Evolutionary conservation across 1,140 invertebrate species (phyloP).

Genomic region (Trichonephila clavata): DNA sequence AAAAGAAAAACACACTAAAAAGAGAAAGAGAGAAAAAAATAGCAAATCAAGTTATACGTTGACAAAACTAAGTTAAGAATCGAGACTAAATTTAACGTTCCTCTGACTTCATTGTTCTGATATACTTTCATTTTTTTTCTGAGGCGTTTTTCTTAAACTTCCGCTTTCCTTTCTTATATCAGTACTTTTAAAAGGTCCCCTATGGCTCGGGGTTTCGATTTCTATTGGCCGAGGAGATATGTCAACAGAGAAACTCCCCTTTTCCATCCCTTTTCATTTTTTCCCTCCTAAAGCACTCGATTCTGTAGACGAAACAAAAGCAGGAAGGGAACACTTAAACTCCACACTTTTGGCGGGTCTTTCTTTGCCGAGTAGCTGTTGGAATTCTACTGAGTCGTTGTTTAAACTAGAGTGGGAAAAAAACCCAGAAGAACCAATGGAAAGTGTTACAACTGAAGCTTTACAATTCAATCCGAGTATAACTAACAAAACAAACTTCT

Average conservation of each 20-base stretch:
- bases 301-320: constrained; percentile 60
- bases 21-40: constrained; percentile 21
- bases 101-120: constrained; percentile 67
- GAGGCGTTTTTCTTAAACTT: constrained; percentile 29
- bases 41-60: constrained; percentile 72
- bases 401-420: constrained; percentile 38
- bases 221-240: constrained; percentile 73
- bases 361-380: constrained; percentile 22
- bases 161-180: constrained; percentile 61
- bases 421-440: not conserved
- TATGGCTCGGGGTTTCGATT: constrained; percentile 67
- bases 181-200: constrained; percentile 70
- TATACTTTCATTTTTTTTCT: constrained; percentile 63
- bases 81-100: constrained; percentile 73
- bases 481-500: constrained; percentile 35
- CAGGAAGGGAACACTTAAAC: constrained; percentile 69
- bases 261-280: constrained; percentile 20
- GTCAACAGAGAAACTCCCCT: constrained; percentile 60
- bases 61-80: constrained; percentile 75
- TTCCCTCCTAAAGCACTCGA: not conserved
- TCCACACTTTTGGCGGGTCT: constrained; percentile 11
- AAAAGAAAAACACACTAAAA: no score
- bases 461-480: constrained; percentile 21
- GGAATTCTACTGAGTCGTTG: constrained; percentile 33
- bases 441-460: constrained; percentile 28